Evolutionary conservation across 2,797 vertebrate genomes (phyloP).

Genomic region (Dendrocincla tyrannina): DNA sequence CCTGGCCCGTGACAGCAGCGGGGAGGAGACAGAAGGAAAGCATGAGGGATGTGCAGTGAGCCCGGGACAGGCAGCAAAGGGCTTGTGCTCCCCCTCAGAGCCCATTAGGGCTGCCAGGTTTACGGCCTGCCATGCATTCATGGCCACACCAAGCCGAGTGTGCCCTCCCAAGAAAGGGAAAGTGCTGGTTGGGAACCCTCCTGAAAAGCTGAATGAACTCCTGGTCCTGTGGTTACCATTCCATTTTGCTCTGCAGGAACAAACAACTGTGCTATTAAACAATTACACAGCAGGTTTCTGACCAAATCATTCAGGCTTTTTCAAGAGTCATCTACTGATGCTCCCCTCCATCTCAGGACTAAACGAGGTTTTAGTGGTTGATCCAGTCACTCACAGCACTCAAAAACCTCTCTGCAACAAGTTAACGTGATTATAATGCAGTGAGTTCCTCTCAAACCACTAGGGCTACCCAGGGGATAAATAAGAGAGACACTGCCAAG

Average conservation of each 20-base stretch:
- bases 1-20: background rate
- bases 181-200: background rate
- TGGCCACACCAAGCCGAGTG: background rate
- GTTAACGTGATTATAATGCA: fast-evolving
- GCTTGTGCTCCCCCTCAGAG: background rate
- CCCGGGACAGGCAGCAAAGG: background rate
- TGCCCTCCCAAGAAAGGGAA: background rate
- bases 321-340: background rate
- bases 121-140: background rate
- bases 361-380: background rate
- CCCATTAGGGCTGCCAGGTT: background rate
- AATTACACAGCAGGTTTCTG: background rate
- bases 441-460: background rate
- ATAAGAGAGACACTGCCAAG: background rate
- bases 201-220: background rate
- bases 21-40: background rate
- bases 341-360: background rate
- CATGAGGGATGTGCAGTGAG: background rate
- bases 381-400: background rate
- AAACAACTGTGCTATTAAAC: background rate
- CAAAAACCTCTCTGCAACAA: background rate
- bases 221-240: background rate
- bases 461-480: background rate
- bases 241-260: background rate
- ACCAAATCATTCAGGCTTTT: background rate